These are phyloP conservation scores for Syngnathus acus DNA, from an alignment of 2,797 vertebrate genomes.

Conservation along the genomic window DNA sequence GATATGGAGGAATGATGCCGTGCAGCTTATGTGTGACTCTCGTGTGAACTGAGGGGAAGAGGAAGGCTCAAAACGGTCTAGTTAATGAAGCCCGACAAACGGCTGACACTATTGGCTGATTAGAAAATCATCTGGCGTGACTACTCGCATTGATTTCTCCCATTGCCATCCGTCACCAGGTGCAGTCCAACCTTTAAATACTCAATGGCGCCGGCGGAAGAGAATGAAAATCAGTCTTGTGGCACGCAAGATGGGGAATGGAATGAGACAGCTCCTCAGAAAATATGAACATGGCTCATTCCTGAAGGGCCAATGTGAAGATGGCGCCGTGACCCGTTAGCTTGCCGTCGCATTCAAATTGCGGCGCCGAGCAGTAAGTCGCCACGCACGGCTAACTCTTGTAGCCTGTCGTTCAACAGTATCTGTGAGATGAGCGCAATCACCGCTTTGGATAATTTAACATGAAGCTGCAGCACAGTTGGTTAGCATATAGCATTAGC, in stretches of 20 bases:
- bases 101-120: slow-evolving; percentile 29
- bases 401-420: neutral
- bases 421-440: too few relatives aligned
- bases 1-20: slow-evolving; percentile 9
- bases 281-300: slow-evolving; percentile 52
- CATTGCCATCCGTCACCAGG: slow-evolving; percentile 33
- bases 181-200: slow-evolving; percentile 61
- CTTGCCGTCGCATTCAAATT: slow-evolving; percentile 46
- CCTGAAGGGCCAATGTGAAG: slow-evolving; percentile 36
- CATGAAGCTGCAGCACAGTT: neutral
- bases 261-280: slow-evolving; percentile 53
- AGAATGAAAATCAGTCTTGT: slow-evolving; percentile 51
- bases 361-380: slow-evolving; percentile 54
- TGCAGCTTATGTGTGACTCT: neutral
- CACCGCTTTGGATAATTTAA: neutral
- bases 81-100: slow-evolving; percentile 33
- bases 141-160: slow-evolving; percentile 49
- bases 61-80: slow-evolving; percentile 23
- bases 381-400: too few relatives aligned
- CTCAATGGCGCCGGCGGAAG: slow-evolving; percentile 50
- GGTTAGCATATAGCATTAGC: neutral
- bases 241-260: slow-evolving; percentile 29
- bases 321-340: slow-evolving; percentile 40
- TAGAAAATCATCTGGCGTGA: slow-evolving; percentile 39
- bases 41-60: slow-evolving; percentile 11